Conservation (phyloP, 2,797 vertebrate genomes). For the Bovichtus variegatus region DNA sequence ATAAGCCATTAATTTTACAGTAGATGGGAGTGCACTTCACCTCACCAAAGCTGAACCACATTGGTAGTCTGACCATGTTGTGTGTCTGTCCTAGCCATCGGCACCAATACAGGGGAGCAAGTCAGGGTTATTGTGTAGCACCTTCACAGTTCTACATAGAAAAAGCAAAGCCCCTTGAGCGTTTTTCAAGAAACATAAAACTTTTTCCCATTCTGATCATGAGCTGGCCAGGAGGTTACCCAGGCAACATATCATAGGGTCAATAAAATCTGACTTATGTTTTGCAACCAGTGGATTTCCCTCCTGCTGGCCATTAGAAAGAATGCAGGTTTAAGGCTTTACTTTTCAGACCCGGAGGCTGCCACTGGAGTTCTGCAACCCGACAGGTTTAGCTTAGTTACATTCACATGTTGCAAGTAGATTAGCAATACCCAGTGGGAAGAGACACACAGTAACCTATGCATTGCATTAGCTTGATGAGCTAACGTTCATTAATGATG, state of each 20-base stretch:
- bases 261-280: too few relatives aligned
- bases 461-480: background rate
- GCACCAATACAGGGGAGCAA: background rate
- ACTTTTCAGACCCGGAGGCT: too few relatives aligned
- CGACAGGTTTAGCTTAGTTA: background rate
- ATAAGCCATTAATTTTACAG: conserved; percentile 44
- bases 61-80: conserved; percentile 20
- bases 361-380: too few relatives aligned
- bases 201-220: background rate
- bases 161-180: background rate
- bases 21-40: conserved; percentile 1
- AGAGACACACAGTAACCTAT: too few relatives aligned
- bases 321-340: too few relatives aligned
- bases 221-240: background rate
- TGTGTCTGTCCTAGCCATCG: conserved; percentile 8
- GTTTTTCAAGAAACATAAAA: background rate
- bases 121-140: conserved; percentile 5
- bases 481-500: background rate
- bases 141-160: conserved; percentile 2
- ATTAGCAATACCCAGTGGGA: too few relatives aligned
- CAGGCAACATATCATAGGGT: background rate
- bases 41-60: conserved; percentile 15
- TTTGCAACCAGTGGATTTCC: too few relatives aligned
- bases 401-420: background rate
- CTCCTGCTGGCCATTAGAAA: too few relatives aligned